Evolutionary conservation across 2,113 vertebrate species (phyloP).

Genomic region (Gopherus evgoodei): DNA sequence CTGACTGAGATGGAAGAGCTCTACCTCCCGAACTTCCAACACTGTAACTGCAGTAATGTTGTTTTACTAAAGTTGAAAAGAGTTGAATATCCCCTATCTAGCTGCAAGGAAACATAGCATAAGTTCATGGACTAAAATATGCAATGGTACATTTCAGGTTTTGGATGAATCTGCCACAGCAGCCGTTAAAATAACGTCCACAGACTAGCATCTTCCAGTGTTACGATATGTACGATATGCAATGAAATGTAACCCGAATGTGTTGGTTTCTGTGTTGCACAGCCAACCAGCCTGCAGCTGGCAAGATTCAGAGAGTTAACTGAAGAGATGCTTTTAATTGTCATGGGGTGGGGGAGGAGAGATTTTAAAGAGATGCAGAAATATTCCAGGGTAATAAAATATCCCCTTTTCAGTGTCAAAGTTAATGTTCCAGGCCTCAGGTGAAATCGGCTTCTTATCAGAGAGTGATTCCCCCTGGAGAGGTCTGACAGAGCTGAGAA

Average conservation of each 20-base stretch:
- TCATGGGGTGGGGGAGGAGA: not conserved
- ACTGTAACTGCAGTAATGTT: not conserved
- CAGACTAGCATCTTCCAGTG: not conserved
- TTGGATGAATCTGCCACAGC: not conserved
- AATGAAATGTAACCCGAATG: not conserved
- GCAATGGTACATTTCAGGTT: not conserved
- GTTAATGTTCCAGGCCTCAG: constrained; percentile 69
- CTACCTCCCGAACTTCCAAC: not conserved
- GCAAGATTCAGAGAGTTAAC: not conserved
- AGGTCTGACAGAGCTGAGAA: not conserved
- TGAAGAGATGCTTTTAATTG: constrained; percentile 34
- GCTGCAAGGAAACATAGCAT: not conserved
- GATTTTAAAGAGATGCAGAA: constrained; percentile 68
- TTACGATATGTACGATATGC: not conserved
- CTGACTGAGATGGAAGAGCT: not conserved
- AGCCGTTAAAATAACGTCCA: not conserved
- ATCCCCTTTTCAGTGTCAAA: constrained; percentile 63
- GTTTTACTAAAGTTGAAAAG: not conserved
- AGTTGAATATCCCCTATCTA: not conserved
- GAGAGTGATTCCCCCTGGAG: constrained; percentile 45
- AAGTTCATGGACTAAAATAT: constrained; percentile 8
- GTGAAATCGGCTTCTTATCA: constrained; percentile 56
- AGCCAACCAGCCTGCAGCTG: not conserved
- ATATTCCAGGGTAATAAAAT: constrained; percentile 72
- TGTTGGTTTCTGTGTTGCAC: not conserved